phyloP scores from a whole-genome alignment of 2,797 vertebrate genomes.

The Emys orbicularis region DNA sequence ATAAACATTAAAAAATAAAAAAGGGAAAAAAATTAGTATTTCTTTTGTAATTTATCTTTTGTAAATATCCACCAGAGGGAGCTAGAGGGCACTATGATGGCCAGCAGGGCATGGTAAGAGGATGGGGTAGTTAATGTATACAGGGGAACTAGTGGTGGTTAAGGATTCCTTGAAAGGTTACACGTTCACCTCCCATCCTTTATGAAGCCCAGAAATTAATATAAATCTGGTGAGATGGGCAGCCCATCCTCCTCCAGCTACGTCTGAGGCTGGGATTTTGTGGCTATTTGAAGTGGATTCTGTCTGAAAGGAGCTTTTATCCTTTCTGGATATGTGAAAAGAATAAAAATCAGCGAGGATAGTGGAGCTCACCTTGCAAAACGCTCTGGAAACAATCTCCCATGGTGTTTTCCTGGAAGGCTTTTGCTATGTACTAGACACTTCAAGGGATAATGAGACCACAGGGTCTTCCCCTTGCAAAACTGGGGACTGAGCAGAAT shows the following conservation, averaged over 20 bases:
- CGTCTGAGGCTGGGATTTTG: neutral
- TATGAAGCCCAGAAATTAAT: neutral
- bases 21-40: too few relatives aligned
- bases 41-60: neutral
- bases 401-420: neutral
- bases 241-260: neutral
- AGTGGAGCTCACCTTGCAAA: neutral
- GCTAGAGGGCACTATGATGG: too few relatives aligned
- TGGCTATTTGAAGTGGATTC: neutral
- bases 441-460: neutral
- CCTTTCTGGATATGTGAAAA: neutral
- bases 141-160: neutral
- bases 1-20: neutral
- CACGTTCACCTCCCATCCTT: neutral
- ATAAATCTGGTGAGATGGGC: neutral
- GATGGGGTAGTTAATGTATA: too few relatives aligned
- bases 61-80: neutral
- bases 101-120: too few relatives aligned
- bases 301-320: accelerated
- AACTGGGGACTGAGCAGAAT: neutral
- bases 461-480: neutral
- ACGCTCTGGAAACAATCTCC: neutral
- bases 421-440: neutral
- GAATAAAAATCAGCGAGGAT: neutral
- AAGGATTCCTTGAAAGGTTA: neutral